phyloP scores from a whole-genome alignment of 2,797 vertebrate genomes.

The Neoniphon sammara region DNA sequence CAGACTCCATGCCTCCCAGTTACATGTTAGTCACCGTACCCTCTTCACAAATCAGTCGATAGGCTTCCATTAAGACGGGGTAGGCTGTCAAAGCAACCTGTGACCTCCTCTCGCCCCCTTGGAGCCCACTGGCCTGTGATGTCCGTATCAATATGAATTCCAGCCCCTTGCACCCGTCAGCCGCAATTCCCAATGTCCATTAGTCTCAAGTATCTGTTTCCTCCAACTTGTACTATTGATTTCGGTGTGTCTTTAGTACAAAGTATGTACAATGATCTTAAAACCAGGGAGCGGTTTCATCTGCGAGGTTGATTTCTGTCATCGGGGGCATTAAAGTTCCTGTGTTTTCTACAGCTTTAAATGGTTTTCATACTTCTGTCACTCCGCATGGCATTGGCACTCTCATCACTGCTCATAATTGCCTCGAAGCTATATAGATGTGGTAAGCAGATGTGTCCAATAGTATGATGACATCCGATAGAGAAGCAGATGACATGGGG shows the following conservation, averaged over 20 bases:
- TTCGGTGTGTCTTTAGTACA: constrained; percentile 76
- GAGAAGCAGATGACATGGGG: constrained; percentile 38
- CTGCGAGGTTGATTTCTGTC: constrained; percentile 57
- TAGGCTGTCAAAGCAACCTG: constrained; percentile 85
- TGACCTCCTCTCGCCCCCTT: constrained; percentile 82
- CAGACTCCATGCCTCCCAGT: constrained; percentile 83
- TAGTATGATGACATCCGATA: constrained; percentile 32
- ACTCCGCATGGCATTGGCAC: constrained; percentile 40
- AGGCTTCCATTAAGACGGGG: constrained; percentile 90
- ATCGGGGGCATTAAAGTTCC: constrained; percentile 27
- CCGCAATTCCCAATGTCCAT: constrained; percentile 87
- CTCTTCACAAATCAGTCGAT: constrained; percentile 88
- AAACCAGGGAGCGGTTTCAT: constrained; percentile 64
- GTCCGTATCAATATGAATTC: constrained; percentile 89
- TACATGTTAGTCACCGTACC: constrained; percentile 83
- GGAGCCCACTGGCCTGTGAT: constrained; percentile 80
- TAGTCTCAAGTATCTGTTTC: constrained; percentile 92
- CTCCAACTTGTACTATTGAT: constrained; percentile 88
- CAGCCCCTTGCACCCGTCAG: constrained; percentile 82
- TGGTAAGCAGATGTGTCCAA: constrained; percentile 17
- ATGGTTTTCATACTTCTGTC: constrained; percentile 54
- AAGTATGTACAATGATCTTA: constrained; percentile 76
- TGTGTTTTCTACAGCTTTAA: constrained; percentile 22
- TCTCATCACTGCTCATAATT: constrained; percentile 36
- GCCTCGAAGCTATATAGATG: constrained; percentile 17